Percentiles rank a stretch among this genome's conserved stretches.
phyloP scores from a whole-genome alignment of 1,140 invertebrate species.

The Heliconius melpomene region DNA sequence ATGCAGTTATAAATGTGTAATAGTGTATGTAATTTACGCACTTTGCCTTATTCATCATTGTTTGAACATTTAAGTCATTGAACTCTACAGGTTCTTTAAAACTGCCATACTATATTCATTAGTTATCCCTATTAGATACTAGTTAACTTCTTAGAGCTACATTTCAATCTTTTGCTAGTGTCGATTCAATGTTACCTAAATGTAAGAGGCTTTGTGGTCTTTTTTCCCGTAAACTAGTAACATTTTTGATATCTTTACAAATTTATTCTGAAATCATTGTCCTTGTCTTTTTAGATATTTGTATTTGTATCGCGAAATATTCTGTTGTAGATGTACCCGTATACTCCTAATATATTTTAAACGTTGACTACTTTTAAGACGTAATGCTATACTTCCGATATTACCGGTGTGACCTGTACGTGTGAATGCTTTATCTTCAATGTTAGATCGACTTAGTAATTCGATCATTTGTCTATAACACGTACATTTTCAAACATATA shows the following conservation, averaged over 20 bases:
- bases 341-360: conserved; percentile 60
- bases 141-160: conserved; percentile 15
- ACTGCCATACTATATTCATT: conserved; percentile 32
- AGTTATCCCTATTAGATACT: conserved; percentile 13
- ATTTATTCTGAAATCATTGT: conserved; percentile 56
- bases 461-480: neutral
- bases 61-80: neutral
- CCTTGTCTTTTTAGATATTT: conserved; percentile 63
- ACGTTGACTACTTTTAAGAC: conserved; percentile 78
- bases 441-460: neutral
- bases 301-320: conserved; percentile 55
- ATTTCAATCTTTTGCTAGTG: conserved; percentile 13
- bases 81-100: conserved; percentile 23
- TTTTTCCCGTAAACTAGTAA: conserved; percentile 41
- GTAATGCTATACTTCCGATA: conserved; percentile 34
- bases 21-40: neutral
- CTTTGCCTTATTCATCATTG: neutral
- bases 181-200: conserved; percentile 19
- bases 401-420: conserved; percentile 14
- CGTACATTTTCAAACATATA: neutral
- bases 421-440: conserved; percentile 22
- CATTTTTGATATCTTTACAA: conserved; percentile 77
- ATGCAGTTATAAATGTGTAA: too few species aligned
- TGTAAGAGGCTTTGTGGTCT: conserved; percentile 36
- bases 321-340: conserved; percentile 52